A percentile compares a stretch with the other conserved stretches of the same genome.
phyloP scores from a whole-genome alignment of 2,113 vertebrate species.

The Daboia siamensis region DNA sequence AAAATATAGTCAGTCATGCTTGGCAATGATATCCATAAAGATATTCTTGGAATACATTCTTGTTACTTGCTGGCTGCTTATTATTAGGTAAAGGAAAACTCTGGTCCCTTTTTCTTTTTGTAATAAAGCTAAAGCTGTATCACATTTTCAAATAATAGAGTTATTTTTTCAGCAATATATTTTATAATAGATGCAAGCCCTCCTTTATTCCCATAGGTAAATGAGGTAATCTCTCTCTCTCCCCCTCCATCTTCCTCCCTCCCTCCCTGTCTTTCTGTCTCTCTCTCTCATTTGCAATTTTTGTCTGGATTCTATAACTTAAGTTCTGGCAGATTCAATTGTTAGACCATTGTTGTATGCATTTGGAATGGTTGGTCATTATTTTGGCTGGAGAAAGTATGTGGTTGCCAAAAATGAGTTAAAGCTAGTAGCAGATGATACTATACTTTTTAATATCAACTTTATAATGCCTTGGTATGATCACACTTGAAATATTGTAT shows the following conservation, averaged over 20 bases:
- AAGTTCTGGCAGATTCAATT: neutral
- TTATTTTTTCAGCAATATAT: neutral
- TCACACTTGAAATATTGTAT: neutral
- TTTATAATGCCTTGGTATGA: neutral
- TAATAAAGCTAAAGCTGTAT: neutral
- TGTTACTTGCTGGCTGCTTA: neutral
- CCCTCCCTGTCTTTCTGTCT: too few relatives aligned
- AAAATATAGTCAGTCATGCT: neutral
- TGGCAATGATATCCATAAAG: neutral
- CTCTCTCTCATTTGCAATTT: neutral
- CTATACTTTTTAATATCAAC: neutral
- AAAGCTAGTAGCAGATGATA: conserved; percentile 17
- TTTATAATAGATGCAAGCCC: neutral
- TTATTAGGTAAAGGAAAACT: neutral
- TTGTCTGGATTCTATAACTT: neutral
- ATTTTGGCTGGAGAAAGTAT: conserved; percentile 48
- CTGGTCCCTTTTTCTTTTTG: neutral
- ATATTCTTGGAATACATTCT: neutral
- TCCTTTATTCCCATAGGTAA: neutral
- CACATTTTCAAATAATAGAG: neutral
- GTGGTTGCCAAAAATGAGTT: conserved; percentile 31
- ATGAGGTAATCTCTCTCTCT: neutral
- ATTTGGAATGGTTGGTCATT: neutral
- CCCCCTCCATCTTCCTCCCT: too few relatives aligned
- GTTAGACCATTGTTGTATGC: neutral